phyloP scores from a whole-genome alignment of 2,888 invertebrate genomes.

The Chloroclysta siterata region DNA sequence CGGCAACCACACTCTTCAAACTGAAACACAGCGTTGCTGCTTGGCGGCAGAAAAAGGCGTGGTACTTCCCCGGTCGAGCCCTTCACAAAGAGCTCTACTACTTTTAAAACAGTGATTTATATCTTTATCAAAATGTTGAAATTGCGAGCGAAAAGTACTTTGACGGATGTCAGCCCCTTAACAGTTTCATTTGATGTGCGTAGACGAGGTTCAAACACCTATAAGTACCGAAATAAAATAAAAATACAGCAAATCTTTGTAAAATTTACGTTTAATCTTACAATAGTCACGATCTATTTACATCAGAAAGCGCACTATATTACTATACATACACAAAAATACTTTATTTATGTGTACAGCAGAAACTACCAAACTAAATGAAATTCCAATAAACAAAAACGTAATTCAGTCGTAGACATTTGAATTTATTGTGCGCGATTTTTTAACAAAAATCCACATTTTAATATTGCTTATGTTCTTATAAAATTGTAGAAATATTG shows the following conservation, averaged over 20 bases:
- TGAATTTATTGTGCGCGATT: conserved; percentile 42
- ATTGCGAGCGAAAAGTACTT: too few relatives aligned
- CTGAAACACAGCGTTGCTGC: too few relatives aligned
- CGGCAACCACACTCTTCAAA: too few relatives aligned
- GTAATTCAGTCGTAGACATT: conserved; percentile 34
- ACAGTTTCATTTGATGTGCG: too few relatives aligned
- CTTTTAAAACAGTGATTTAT: too few relatives aligned
- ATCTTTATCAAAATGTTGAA: too few relatives aligned
- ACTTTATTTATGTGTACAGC: conserved; percentile 51
- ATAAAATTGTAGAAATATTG: conserved; percentile 12
- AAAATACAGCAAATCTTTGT: conserved; percentile 63
- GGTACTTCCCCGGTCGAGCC: too few relatives aligned
- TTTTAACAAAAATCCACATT: conserved; percentile 36
- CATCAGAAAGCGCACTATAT: conserved; percentile 74
- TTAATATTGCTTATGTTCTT: conserved; percentile 29
- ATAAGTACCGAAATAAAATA: too few relatives aligned
- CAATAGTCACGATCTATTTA: conserved; percentile 78
- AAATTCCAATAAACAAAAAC: conserved; percentile 16
- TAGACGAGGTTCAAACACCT: too few relatives aligned
- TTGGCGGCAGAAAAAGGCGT: too few relatives aligned
- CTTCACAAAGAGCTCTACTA: too few relatives aligned
- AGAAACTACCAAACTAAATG: conserved; percentile 23
- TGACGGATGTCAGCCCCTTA: too few relatives aligned
- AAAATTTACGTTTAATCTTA: conserved; percentile 85
- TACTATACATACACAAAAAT: conserved; percentile 77